These are phyloP conservation scores for Calyptommatus sinebrachiatus DNA, from an alignment of 2,113 vertebrate genomes.

Conservation along the genomic window DNA sequence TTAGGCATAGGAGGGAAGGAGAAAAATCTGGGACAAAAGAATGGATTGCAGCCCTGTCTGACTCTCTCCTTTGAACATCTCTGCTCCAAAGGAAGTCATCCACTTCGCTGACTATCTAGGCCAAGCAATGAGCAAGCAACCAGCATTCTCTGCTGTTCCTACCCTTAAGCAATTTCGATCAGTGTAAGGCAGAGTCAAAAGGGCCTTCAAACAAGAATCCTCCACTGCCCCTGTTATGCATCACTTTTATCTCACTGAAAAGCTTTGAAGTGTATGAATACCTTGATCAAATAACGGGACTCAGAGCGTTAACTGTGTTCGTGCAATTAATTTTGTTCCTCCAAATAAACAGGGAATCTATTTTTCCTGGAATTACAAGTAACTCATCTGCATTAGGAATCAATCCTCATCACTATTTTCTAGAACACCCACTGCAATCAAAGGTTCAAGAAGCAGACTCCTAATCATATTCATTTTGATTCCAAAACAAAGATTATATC, in stretches of 20 bases:
- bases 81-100: constrained; percentile 2
- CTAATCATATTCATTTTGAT: no score
- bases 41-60: not conserved
- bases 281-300: not conserved
- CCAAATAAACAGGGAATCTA: not conserved
- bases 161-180: constrained; percentile 13
- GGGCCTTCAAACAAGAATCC: not conserved
- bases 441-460: no score
- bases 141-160: not conserved
- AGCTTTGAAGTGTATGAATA: not conserved
- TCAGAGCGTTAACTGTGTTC: not conserved
- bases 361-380: not conserved
- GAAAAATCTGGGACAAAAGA: constrained; percentile 20
- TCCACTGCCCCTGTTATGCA: not conserved
- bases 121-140: constrained; percentile 8
- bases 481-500: no score
- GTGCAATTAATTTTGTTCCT: not conserved
- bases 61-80: constrained; percentile 4
- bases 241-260: not conserved
- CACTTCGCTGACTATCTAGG: constrained; percentile 30
- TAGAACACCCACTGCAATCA: not conserved
- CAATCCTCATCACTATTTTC: not conserved
- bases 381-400: not conserved
- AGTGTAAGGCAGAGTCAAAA: not conserved
- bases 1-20: not conserved